Conservation (phyloP, 2,888 invertebrate genomes). For the Ophion ellenae region DNA sequence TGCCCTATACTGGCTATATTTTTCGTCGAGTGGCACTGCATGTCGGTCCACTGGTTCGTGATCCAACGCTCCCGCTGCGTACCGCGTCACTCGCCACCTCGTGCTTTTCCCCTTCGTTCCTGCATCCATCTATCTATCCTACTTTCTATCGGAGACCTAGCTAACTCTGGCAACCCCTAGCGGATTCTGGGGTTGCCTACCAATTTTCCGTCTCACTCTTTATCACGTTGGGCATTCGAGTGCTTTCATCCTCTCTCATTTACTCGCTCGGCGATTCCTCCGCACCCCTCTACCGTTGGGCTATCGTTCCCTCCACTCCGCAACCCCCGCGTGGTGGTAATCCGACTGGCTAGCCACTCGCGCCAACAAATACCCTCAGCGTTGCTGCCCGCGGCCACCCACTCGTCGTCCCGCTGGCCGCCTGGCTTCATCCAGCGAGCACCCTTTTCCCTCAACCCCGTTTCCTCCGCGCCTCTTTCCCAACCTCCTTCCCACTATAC, state of each 20-base stretch:
- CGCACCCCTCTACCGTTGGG: constrained; percentile 54
- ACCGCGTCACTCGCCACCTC: constrained; percentile 65
- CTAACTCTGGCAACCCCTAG: constrained; percentile 42
- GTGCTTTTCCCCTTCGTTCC: constrained; percentile 43
- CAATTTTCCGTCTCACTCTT: constrained; percentile 56
- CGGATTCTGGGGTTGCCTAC: constrained; percentile 41
- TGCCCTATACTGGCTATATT: constrained; percentile 77
- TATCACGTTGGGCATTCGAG: constrained; percentile 43
- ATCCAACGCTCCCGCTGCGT: constrained; percentile 58
- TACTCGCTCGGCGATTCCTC: constrained; percentile 40
- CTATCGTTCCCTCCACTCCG: constrained; percentile 69
- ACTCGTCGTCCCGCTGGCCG: constrained; percentile 70
- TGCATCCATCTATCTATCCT: constrained; percentile 55
- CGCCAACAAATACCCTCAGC: constrained; percentile 83
- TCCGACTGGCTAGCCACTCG: constrained; percentile 84
- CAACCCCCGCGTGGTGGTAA: constrained; percentile 79
- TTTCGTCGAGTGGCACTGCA: constrained; percentile 82
- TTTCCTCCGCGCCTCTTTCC: constrained; percentile 16
- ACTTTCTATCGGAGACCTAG: constrained; percentile 57
- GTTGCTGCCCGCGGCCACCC: constrained; percentile 77
- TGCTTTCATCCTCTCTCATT: constrained; percentile 57
- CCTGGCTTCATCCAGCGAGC: constrained; percentile 61
- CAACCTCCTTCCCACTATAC: constrained; percentile 38
- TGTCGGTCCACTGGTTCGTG: constrained; percentile 68
- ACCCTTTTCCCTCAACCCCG: constrained; percentile 39